Conservation (phyloP, 2,888 invertebrate genomes). For the Drosophila bunnanda region DNA sequence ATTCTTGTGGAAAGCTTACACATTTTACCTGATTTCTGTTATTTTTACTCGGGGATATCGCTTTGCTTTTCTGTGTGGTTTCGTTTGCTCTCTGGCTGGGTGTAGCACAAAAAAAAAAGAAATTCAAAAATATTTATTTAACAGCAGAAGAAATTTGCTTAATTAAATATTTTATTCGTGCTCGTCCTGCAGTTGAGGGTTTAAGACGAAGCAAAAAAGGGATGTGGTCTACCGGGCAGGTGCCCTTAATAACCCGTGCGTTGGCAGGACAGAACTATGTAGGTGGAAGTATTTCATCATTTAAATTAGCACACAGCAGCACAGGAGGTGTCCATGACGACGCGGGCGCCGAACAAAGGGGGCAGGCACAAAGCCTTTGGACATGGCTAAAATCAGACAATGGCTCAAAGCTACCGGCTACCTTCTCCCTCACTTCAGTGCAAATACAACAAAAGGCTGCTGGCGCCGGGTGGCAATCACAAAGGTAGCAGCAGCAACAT, state of each 20-base stretch:
- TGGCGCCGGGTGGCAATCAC: conserved; percentile 39
- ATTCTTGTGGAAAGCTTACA: conserved; percentile 54
- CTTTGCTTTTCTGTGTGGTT: conserved; percentile 30
- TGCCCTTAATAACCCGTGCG: conserved; percentile 53
- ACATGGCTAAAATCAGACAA: conserved; percentile 51
- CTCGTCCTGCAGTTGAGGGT: conserved; percentile 25
- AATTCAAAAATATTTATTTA: conserved; percentile 54
- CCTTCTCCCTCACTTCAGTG: conserved; percentile 4
- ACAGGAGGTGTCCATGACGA: conserved; percentile 55
- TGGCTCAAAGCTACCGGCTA: conserved; percentile 46
- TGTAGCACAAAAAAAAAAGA: conserved; percentile 15
- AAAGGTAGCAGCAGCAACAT: conserved; percentile 38
- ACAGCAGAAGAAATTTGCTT: conserved; percentile 70
- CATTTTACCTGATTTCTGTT: conserved; percentile 50
- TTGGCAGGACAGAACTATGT: conserved; percentile 38
- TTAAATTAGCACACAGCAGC: conserved; percentile 66
- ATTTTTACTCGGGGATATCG: conserved; percentile 24
- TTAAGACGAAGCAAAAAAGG: conserved; percentile 10
- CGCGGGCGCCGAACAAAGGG: conserved; percentile 18
- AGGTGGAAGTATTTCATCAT: conserved; percentile 59
- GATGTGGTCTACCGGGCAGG: conserved; percentile 13
- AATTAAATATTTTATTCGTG: conserved; percentile 75
- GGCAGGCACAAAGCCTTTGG: conserved; percentile 35
- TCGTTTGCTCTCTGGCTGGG: conserved; percentile 16
- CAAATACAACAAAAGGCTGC: conserved; percentile 44